Conservation (phyloP, 2,113 vertebrate species). For the Danio rerio region GRCz12tu NC_133183.1:28161001-28161500, state of each 20-base stretch:
- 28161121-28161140: conserved; percentile 71
- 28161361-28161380: conserved; percentile 66
- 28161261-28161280: background rate
- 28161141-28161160: conserved; percentile 79
- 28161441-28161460: conserved; percentile 87
- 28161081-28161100: no score
- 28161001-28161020: background rate
- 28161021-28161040: background rate
- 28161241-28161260: background rate
- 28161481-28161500: conserved; percentile 82
- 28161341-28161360: conserved; percentile 68
- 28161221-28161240: conserved; percentile 54
- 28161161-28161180: conserved; percentile 55
- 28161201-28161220: conserved; percentile 81
- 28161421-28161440: conserved; percentile 84
- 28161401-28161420: conserved; percentile 82
- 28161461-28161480: conserved; percentile 81
- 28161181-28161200: conserved; percentile 73
- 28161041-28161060: background rate
- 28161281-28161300: background rate
- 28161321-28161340: background rate
- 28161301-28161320: background rate
- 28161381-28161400: conserved; percentile 64
- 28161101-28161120: background rate
- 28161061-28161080: no score